These are phyloP conservation scores for Lypha dubia DNA, from an alignment of 2,888 invertebrate species.

Conservation along the genomic window DNA sequence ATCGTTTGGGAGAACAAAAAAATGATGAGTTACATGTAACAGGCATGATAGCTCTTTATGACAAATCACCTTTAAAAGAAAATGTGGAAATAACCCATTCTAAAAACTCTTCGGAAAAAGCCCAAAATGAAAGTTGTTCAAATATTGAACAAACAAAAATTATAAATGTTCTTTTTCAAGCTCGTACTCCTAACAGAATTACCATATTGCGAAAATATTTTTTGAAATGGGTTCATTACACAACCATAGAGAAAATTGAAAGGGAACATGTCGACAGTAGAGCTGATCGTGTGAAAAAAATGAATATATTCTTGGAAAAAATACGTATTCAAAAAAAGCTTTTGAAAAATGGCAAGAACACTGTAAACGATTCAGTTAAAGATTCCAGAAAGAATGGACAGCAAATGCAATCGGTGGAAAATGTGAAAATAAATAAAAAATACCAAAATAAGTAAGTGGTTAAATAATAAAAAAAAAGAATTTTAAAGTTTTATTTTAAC, in stretches of 20 bases:
- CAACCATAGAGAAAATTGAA: conserved; percentile 81
- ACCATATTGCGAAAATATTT: conserved; percentile 79
- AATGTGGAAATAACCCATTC: background rate
- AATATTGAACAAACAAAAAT: conserved; percentile 79
- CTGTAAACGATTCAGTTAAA: conserved; percentile 35
- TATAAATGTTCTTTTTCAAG: conserved; percentile 79
- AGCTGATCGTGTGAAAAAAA: conserved; percentile 80
- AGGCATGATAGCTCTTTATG: conserved; percentile 12
- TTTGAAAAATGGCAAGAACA: conserved; percentile 42
- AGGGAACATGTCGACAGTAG: conserved; percentile 76
- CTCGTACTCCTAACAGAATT: conserved; percentile 72
- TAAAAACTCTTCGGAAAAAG: conserved; percentile 11
- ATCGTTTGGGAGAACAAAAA: too few relatives aligned
- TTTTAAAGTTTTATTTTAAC: background rate
- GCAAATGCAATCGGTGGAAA: conserved; percentile 29
- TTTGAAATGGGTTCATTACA: conserved; percentile 82
- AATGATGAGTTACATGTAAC: conserved; percentile 6
- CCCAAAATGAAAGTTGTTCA: conserved; percentile 54
- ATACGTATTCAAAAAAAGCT: conserved; percentile 80
- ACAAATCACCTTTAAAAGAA: background rate
- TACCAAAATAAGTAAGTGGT: conserved; percentile 81
- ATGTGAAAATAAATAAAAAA: conserved; percentile 77
- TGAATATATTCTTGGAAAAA: conserved; percentile 82
- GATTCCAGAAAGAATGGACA: background rate
- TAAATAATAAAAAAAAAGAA: background rate